phyloP scores from a whole-genome alignment of 2,113 vertebrate species.

The Corythaeola cristata region DNA sequence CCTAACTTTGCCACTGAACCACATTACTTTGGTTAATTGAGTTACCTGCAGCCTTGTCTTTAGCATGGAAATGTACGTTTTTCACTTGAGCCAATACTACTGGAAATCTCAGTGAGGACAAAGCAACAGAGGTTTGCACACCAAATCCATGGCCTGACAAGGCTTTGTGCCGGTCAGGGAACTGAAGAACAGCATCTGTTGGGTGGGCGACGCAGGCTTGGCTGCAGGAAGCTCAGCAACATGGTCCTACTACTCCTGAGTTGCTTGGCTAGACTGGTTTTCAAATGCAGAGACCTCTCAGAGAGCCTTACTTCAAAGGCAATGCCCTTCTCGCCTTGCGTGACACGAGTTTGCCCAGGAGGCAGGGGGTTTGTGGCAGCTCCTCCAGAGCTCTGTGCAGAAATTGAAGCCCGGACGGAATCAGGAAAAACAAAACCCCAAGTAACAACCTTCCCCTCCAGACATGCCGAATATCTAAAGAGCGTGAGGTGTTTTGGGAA shows the following conservation, averaged over 20 bases:
- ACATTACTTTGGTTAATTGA: neutral
- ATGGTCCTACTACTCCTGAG: neutral
- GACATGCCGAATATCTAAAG: accelerated
- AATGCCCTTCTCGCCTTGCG: neutral
- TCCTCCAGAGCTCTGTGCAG: neutral
- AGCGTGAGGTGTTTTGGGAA: neutral
- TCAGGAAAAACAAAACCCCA: neutral
- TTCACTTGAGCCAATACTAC: neutral
- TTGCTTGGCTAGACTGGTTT: neutral
- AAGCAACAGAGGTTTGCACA: neutral
- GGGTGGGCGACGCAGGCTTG: neutral
- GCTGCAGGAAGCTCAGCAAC: neutral
- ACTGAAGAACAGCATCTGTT: accelerated
- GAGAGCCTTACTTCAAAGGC: neutral
- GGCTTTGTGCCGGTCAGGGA: neutral
- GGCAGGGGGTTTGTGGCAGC: neutral
- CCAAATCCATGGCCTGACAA: neutral
- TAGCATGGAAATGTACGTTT: neutral
- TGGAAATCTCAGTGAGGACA: neutral
- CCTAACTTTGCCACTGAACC: neutral
- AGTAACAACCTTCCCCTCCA: neutral
- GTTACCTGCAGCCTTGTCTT: neutral
- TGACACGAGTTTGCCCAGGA: neutral
- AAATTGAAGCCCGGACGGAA: neutral
- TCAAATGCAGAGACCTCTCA: neutral